Evolutionary conservation across 2,797 vertebrate species (phyloP).

Genomic region (Neostethus bicornis): DNA sequence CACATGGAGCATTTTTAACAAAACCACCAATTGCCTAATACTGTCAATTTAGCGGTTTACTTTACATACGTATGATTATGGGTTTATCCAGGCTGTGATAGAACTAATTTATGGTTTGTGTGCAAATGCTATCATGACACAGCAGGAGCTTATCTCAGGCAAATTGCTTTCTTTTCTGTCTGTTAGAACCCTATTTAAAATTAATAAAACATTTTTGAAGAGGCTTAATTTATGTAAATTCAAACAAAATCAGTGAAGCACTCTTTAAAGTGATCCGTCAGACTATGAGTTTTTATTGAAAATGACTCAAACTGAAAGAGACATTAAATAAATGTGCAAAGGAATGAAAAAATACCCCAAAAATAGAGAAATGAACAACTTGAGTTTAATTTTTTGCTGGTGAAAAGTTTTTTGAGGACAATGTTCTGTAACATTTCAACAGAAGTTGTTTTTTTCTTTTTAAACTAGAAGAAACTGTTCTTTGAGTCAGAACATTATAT

Average conservation of each 20-base stretch:
- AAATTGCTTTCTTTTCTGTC: neutral
- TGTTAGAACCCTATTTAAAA: slow-evolving; percentile 15
- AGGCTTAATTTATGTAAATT: slow-evolving; percentile 32
- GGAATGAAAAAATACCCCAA: neutral
- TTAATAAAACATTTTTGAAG: neutral
- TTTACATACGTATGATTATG: neutral
- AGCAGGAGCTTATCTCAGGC: neutral
- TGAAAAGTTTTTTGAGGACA: slow-evolving; percentile 18
- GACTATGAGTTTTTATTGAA: slow-evolving; percentile 20
- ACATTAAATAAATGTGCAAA: slow-evolving; percentile 20
- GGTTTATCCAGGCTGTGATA: neutral
- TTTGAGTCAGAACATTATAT: slow-evolving; percentile 50
- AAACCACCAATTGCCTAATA: neutral
- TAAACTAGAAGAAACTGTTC: slow-evolving; percentile 54
- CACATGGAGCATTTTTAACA: neutral
- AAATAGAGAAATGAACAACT: no score
- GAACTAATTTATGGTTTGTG: neutral
- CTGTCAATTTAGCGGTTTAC: neutral
- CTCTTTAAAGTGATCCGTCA: slow-evolving; percentile 35
- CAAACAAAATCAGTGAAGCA: slow-evolving; percentile 43
- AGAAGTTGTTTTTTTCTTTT: slow-evolving; percentile 34
- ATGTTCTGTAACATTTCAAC: slow-evolving; percentile 25
- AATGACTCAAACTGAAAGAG: slow-evolving; percentile 26
- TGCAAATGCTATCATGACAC: neutral
- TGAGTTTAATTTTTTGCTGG: no score